Base-by-base conservation (phyloP, 2,113 vertebrate species). In the Halichoerus grypus region DNA sequence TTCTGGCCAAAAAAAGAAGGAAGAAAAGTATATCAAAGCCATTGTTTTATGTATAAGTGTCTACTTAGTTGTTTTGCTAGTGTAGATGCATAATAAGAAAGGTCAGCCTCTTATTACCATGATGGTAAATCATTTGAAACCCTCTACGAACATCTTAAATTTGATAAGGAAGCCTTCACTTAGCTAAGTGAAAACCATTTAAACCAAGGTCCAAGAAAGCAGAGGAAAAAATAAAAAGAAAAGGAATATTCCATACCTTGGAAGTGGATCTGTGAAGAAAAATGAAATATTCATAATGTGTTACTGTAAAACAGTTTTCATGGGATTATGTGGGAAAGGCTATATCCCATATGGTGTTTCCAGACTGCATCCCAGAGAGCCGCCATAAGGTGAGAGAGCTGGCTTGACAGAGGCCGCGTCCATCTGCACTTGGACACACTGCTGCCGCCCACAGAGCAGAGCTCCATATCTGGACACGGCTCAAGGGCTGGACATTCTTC, bases 281-380 rank as follows among this genome's bases (percentile, higher is more conserved):
- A 95, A 97, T 97, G 97, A 97, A 98, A 97, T 97, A 97, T 96
- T 96, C 97, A 98, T 96, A 81, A 85, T 15, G 72, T 91, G 81
- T 92, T 74, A 42, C 84, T 88, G 84, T 82, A 97, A 93, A 76
- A 96, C 97, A 80, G 97, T 96, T 96, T 97, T 95, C 91, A 91
- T 94, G 94, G 95, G 97, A 97, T 98, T 97, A 96, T 91, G 97
- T 91, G 92, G 67, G 87, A 65, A 97, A 95, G 97, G 95, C 97
- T 97, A 94, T 93, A 96, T 95, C 95, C 98, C 97, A 98, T 97
- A 96, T 98, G 98, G 97, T 76, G 96, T 82, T 96, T 88, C 90
- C 94, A 97, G 97, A 94, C 97, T 97, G 98, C 92, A 7, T 79
- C 97, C 96, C 94, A 79, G 87, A 97, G 72, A 77, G 90, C 95